A percentile compares a stretch with the other conserved stretches of the same genome.
phyloP scores from a whole-genome alignment of 2,888 invertebrate genomes.

The Euzophera pinguis region DNA sequence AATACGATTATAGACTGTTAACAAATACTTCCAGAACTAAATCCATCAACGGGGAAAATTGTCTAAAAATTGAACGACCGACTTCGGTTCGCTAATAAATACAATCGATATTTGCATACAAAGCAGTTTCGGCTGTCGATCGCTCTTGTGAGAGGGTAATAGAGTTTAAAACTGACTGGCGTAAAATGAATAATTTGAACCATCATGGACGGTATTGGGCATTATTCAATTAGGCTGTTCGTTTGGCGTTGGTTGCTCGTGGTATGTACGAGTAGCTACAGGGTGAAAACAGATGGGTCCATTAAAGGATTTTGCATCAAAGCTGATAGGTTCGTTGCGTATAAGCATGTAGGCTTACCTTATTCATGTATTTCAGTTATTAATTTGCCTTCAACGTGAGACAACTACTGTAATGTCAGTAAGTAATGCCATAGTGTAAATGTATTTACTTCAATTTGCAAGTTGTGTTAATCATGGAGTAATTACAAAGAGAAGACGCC shows the following conservation, averaged over 20 bases:
- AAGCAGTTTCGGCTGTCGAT: conserved; percentile 15
- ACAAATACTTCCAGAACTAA: neutral
- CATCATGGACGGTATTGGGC: conserved; percentile 47
- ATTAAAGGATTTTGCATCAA: conserved; percentile 17
- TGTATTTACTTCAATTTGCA: too few species aligned
- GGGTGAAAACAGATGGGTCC: conserved; percentile 31
- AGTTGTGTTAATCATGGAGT: too few species aligned
- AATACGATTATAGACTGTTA: too few species aligned
- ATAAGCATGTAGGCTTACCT: too few species aligned
- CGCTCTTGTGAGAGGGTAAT: conserved; percentile 20
- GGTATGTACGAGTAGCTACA: neutral
- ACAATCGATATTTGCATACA: conserved; percentile 35
- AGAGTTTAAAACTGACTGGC: conserved; percentile 31
- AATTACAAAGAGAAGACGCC: too few species aligned
- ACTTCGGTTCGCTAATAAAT: conserved; percentile 22
- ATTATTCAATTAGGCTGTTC: conserved; percentile 53
- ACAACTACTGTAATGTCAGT: too few species aligned
- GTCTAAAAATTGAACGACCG: conserved; percentile 7
- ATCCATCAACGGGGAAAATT: conserved; percentile 10
- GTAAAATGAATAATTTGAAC: conserved; percentile 40
- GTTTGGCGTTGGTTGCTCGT: conserved; percentile 22
- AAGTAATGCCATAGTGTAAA: too few species aligned
- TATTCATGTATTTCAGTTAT: neutral
- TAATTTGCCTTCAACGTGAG: too few species aligned
- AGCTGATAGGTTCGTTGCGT: neutral